A percentile compares a stretch with the other conserved stretches of the same genome.
These are phyloP conservation scores for Drosophila mojavensis DNA, from an alignment of 1,140 invertebrate genomes.

Conservation along the genomic window DNA sequence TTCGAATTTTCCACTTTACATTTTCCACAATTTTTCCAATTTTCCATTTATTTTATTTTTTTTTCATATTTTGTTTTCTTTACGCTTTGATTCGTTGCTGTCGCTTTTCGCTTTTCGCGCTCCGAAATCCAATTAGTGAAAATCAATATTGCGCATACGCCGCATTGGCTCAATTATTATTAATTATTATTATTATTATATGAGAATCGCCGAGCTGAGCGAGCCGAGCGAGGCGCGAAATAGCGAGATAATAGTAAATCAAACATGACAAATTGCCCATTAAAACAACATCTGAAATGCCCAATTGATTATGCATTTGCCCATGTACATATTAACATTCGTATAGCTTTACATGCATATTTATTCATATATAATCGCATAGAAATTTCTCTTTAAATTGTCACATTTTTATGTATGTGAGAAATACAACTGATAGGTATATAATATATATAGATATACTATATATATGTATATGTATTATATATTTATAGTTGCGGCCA, in stretches of 20 bases:
- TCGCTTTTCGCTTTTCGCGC: slow-evolving; percentile 51
- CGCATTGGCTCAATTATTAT: slow-evolving; percentile 64
- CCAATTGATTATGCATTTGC: slow-evolving; percentile 68
- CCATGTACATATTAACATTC: slow-evolving; percentile 36
- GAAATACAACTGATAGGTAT: too few relatives aligned
- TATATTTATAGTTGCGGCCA: too few relatives aligned
- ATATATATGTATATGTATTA: too few relatives aligned
- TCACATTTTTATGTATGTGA: too few relatives aligned
- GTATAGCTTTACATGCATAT: too few relatives aligned
- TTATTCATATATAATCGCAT: too few relatives aligned
- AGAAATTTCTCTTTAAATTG: too few relatives aligned
- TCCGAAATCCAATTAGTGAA: slow-evolving; percentile 76
- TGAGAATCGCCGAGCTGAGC: neutral
- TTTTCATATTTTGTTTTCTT: neutral
- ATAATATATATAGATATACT: too few relatives aligned
- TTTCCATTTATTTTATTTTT: slow-evolving; percentile 3
- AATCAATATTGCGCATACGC: slow-evolving; percentile 80
- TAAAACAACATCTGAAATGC: slow-evolving; percentile 9
- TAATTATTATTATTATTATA: slow-evolving; percentile 34
- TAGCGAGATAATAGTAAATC: slow-evolving; percentile 3
- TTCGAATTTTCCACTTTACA: slow-evolving; percentile 46
- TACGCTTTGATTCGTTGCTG: slow-evolving; percentile 13
- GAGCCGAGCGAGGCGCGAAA: too few relatives aligned
- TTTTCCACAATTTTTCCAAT: neutral
- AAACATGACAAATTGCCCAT: slow-evolving; percentile 16